Base-by-base conservation (phyloP, 2,888 invertebrate genomes). In the Cephus spinipes region DNA sequence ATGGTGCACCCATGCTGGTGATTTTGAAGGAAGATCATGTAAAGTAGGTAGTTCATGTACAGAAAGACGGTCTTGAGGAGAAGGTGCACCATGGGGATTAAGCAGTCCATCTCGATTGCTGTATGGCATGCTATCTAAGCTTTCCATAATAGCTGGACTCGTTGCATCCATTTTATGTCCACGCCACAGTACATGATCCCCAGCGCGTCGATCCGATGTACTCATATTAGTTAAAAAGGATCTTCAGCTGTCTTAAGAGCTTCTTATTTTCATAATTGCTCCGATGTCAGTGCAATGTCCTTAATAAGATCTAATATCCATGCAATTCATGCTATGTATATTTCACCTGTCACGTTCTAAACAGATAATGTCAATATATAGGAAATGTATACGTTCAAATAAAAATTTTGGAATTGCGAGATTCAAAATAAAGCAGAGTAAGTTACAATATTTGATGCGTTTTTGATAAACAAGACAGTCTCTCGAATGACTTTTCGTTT, bases 141-240 rank as follows among this genome's bases (percentile, higher is more conserved):
- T 89, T 77, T 90, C 84, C 91, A 91, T 91, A 11, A 91, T 91
- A 1, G 91, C 91, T 3, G 91, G 88, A 77, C 85, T 86, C 68
- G 81, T 85, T 9, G 85, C 78, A 69, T 85, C 82, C 11, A 77
- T 79, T 76, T 82, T 84, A 34, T 77, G 75, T 73, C 81, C 83
- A 71, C 75, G 81, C 85, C 84, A 84, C 80, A 77, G 0, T 73
- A 76, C 76, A 73, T 81, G 75, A 75, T 80, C 80, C 12, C 81
- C 78, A 15, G 34, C 68, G 73, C 77, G 79, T 40, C 69, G 74
- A 30, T 55, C 69, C 68, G 75, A 68, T 33, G 77, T 76, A 71
- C 74, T 81, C 83, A 83, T 83, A n/a, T 80, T 82, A 32, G 1
- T 55, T 55, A 23, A 55, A 55, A 9, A 55, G 23, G 23, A 55